Percentiles rank a stretch among this genome's conserved stretches.
phyloP scores from a whole-genome alignment of 2,113 vertebrate species.

The Bufo gargarizans region DNA sequence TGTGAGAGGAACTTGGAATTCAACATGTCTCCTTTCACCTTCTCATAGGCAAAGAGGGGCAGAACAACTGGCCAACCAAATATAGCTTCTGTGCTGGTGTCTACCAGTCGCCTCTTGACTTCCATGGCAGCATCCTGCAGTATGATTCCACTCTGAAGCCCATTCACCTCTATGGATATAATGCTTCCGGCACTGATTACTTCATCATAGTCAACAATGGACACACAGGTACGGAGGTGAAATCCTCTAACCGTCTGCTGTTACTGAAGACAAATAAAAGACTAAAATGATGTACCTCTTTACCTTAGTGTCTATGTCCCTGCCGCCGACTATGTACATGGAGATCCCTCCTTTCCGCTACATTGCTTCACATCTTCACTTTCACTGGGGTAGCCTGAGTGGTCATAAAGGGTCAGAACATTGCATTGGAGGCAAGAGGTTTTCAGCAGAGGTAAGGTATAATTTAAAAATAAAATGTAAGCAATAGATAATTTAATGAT shows the following conservation, averaged over 20 bases:
- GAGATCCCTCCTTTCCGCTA: slow-evolving; percentile 80
- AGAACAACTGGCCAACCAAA: slow-evolving; percentile 79
- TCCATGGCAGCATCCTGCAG: slow-evolving; percentile 80
- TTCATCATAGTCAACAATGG: slow-evolving; percentile 91
- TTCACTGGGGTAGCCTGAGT: slow-evolving; percentile 88
- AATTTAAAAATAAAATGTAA: not conserved
- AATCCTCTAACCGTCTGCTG: not conserved
- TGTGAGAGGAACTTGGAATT: no score
- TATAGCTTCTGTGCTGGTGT: slow-evolving; percentile 87
- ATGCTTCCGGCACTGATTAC: slow-evolving; percentile 72
- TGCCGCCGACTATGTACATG: slow-evolving; percentile 81
- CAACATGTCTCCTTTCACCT: no score
- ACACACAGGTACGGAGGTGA: slow-evolving; percentile 80
- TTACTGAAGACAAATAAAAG: no score
- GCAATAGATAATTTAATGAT: no score
- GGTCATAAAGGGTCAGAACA: slow-evolving; percentile 86
- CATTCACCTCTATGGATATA: slow-evolving; percentile 84
- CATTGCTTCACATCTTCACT: slow-evolving; percentile 86
- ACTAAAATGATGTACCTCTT: not conserved
- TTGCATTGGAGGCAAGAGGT: slow-evolving; percentile 80
- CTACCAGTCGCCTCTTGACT: slow-evolving; percentile 91
- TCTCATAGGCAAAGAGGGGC: slow-evolving; percentile 79
- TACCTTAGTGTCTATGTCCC: slow-evolving; percentile 81
- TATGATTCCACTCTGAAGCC: slow-evolving; percentile 82
- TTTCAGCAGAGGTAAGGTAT: slow-evolving; percentile 87